Conservation (phyloP, 2,888 invertebrate species). For the Dryococelus australis region DNA sequence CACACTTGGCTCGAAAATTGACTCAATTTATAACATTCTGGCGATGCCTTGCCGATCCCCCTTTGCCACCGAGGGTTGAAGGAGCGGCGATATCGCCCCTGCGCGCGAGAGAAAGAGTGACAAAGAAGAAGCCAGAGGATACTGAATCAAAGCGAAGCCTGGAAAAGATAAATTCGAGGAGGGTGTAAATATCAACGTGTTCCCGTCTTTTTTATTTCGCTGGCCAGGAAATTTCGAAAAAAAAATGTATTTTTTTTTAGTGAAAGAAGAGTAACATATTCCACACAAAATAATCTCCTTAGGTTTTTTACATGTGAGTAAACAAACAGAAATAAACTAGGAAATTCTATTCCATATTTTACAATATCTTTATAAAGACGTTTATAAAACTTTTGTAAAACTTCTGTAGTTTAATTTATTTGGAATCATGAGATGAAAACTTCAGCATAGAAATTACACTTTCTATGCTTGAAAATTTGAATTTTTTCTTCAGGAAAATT, state of each 20-base stretch:
- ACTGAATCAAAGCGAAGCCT: background rate
- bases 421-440: no score
- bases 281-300: background rate
- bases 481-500: no score
- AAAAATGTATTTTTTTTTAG: background rate
- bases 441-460: no score
- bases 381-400: no score
- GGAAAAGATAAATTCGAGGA: background rate
- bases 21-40: slow-evolving; percentile 27
- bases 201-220: background rate
- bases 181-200: slow-evolving; percentile 5
- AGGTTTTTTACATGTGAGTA: no score
- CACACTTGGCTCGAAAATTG: slow-evolving; percentile 25
- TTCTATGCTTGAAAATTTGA: no score
- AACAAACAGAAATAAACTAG: no score
- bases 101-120: background rate
- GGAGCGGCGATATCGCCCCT: background rate
- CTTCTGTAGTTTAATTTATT: no score
- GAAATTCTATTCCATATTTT: no score
- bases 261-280: background rate
- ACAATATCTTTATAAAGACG: no score
- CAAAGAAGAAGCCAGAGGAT: slow-evolving; percentile 9
- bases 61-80: background rate
- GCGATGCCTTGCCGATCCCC: background rate
- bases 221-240: background rate